Base-by-base conservation (phyloP, 2,888 invertebrate species). In the Corythucha ciliata region DNA sequence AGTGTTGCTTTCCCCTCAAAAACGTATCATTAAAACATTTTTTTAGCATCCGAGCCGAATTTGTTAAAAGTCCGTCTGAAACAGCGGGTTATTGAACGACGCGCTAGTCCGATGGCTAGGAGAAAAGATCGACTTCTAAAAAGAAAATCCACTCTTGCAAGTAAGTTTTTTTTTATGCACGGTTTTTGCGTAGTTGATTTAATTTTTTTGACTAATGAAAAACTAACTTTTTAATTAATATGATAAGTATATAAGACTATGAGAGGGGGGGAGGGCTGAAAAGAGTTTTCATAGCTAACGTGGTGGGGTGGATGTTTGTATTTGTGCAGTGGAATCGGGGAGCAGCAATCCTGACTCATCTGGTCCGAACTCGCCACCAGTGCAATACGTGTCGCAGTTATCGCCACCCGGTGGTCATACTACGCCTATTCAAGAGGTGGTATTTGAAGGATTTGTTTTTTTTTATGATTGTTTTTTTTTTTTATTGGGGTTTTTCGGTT, bases 11-110 rank as follows among this genome's bases (percentile, higher is more conserved):
- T n/a, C n/a, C n/a, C n/a, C n/a, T 29, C 29, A 29, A 29, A 29
- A 8, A 10, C n/a, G 29, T 29, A 29, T 8, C 29, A n/a, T 29
- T n/a, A 8, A 29, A 29, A 29, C n/a, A 29, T 29, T 29, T 29
- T 71, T 70, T 60, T 78, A 89, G 92, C 92, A 69, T 93, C 93
- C 73, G 93, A 93, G 80, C 92, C 93, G 64, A 93, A 94, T 78
- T 80, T 93, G 74, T 79, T 89, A 75, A 90, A 89, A 78, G 84
- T 89, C 73, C 82, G 88, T 62, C 79, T 89, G 69, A 90, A 89
- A 75, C 87, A 91, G 75, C 88, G 93, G 70, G 92, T 93, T 69
- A 85, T 90, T 76, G 92, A 93, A 72, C 81, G 92, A 62, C 82
- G 93, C 69, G 86, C 89, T 68, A 92, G 91, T 69, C 92, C 93